These are phyloP conservation scores for Atethmia centrago DNA, from an alignment of 2,888 invertebrate species.

Conservation along the genomic window DNA sequence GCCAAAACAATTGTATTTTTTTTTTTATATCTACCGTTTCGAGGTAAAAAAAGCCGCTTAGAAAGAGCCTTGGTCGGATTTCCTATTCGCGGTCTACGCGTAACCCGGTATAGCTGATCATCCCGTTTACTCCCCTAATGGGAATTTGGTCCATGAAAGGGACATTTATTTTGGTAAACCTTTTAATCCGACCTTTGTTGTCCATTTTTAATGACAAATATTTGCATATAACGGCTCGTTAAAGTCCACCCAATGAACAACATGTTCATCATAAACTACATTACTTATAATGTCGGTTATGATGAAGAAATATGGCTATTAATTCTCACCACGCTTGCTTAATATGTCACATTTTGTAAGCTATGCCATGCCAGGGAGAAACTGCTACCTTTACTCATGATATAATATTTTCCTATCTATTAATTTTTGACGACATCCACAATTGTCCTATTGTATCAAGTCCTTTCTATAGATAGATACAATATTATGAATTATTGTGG, in stretches of 20 bases:
- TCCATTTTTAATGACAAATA: not conserved
- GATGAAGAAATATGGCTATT: not conserved
- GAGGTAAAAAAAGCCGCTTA: not conserved
- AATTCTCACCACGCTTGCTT: not conserved
- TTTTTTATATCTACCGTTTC: conserved; percentile 1
- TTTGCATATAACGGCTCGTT: not conserved
- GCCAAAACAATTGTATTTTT: conserved; percentile 11
- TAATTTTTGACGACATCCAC: too few species aligned
- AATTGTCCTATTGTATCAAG: too few species aligned
- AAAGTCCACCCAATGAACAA: not conserved
- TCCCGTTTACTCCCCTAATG: conserved; percentile 6
- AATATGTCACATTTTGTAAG: not conserved
- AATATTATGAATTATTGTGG: too few species aligned
- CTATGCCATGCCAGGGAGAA: not conserved
- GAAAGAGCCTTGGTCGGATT: conserved; percentile 35
- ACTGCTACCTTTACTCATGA: not conserved
- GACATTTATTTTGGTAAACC: conserved; percentile 23
- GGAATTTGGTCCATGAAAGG: conserved; percentile 12
- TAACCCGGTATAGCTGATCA: not conserved
- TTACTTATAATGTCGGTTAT: not conserved
- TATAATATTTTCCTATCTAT: not conserved
- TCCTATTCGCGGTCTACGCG: conserved; percentile 29
- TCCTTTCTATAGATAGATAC: too few species aligned
- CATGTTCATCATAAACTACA: not conserved
- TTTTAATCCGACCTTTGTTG: conserved; percentile 8